Evolutionary conservation across 2,797 vertebrate genomes (phyloP), one percentile per base, ranked within the genome.

Genomic region (Aplochiton taeniatus): DNA sequence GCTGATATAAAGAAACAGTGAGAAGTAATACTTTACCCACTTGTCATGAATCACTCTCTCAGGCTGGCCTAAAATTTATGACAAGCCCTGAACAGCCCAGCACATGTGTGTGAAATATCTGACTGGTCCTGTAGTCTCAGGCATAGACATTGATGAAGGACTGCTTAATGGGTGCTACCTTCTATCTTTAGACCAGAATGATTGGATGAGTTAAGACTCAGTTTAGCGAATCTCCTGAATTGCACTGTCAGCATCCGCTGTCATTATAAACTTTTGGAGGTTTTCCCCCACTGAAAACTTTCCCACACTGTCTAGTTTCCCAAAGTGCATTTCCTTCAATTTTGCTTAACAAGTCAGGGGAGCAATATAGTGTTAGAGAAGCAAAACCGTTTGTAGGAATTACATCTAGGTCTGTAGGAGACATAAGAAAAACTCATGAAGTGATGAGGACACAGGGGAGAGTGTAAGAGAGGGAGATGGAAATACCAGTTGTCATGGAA

Each of bases 351-450:
- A 61, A 70, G 61, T 75, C 62, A 41, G 9, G 55, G 16, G 52
- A 55, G 46, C 43, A 19, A 45, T 63, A 58, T 3, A 61, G 20
- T 49, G 20, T 51, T 64, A 59, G n/a, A 18, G 31, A 31, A 6
- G 31, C 31, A 31, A 2, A 31, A 31, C 6, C 31, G 3, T 31
- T 31, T 31, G 31, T 31, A 31, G 6, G 31, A 6, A 1, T 20
- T 70, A 8, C 5, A 57, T 42, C 81, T 61, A 12, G 31, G 31
- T 31, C 31, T 31, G 31, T 72, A 83, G 77, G 63, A 73, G 75
- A 83, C 80, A 85, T 78, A 70, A 83, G 63, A 84, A 73, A 54
- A 43, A 65, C 61, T 9, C 9, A n/a, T 14, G 18, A 17, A 59
- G 49, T 67, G 60, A 60, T 67, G 65, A 60, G 65, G 17, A 66